Base-by-base conservation (phyloP, 2,113 vertebrate genomes). In the Phainopepla nitens region DNA sequence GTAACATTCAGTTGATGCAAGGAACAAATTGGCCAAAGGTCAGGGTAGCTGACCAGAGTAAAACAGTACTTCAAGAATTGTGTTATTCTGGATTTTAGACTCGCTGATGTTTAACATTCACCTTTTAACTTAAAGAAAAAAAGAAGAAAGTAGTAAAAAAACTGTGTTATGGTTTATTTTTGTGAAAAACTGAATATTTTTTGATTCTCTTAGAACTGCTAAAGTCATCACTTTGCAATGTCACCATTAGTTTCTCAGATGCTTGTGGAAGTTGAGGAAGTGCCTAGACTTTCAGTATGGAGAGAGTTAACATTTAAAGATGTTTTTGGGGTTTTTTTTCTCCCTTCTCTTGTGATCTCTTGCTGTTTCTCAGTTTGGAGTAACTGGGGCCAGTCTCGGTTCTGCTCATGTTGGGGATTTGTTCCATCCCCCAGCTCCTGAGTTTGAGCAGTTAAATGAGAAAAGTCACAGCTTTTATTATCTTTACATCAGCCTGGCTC, bases 11-110 rank as follows among this genome's bases (percentile, higher is more conserved):
- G 44, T 36, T 90, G 69, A 61, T 90, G 77, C 89, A 64, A 93
- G 65, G 83, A 80, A 66, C 70, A 81, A 89, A 91, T 83, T 81
- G 70, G 53, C 81, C 89, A 45, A 73, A 94, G 87, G 42, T 77
- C 54, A 69, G 49, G 33, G 44, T 77, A 49, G 36, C 28, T 79
- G 50, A 69, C 5, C 12, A 7, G 33, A 73, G 21, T 42, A 81
- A 68, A 93, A 65, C 13, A 76, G 11, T 47, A 35, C 49, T 81
- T 80, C 54, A 36, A 36, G 78, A 71, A 28, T 84, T 31, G 49
- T n/a, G n/a, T 91, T 91, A 31, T n/a, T 85, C 39, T 22, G 33
- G 24, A 49, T 76, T 96, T 82, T 84, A 29, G 54, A 18, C 24
- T 68, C 41, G 24, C 4, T 42, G 21, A 22, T 82, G 27, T 76